A percentile compares a stretch with the other conserved stretches of the same genome.
Evolutionary conservation across 2,113 vertebrate genomes (phyloP).

Genomic region (Monarcha castaneiventris): DNA sequence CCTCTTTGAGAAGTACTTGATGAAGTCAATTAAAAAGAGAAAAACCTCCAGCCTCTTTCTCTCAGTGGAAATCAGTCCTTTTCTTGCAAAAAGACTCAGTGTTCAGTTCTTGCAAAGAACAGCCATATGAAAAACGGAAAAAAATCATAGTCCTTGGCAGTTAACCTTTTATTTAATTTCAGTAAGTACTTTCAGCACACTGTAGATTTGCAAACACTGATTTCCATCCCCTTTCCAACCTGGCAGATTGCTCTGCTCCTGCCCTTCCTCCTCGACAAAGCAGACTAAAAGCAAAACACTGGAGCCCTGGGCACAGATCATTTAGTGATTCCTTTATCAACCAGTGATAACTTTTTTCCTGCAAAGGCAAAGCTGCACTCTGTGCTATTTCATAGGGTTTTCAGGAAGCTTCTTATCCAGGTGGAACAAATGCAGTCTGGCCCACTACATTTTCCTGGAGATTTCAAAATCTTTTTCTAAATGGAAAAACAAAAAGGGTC

Average conservation of each 20-base stretch:
- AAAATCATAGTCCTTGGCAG: neutral
- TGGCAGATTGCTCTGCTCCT: neutral
- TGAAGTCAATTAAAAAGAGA: neutral
- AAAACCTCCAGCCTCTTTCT: neutral
- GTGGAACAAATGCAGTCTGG: neutral
- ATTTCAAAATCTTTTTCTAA: neutral
- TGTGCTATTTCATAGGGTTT: neutral
- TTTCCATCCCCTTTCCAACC: neutral
- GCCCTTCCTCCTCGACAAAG: neutral
- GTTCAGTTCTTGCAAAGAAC: neutral
- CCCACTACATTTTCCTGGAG: neutral
- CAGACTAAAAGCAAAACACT: neutral
- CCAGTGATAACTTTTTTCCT: neutral
- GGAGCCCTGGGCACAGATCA: neutral
- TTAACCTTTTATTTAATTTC: conserved; percentile 2
- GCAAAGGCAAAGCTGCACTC: neutral
- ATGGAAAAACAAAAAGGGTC: neutral
- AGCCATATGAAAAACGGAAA: neutral
- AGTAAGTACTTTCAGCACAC: neutral
- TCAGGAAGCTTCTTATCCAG: neutral
- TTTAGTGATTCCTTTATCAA: neutral
- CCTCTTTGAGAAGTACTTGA: neutral
- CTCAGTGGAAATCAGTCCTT: neutral
- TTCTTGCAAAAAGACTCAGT: neutral
- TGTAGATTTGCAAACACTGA: neutral